These are phyloP conservation scores for Apotomis capreana DNA, from an alignment of 2,888 invertebrate species.

Conservation along the genomic window DNA sequence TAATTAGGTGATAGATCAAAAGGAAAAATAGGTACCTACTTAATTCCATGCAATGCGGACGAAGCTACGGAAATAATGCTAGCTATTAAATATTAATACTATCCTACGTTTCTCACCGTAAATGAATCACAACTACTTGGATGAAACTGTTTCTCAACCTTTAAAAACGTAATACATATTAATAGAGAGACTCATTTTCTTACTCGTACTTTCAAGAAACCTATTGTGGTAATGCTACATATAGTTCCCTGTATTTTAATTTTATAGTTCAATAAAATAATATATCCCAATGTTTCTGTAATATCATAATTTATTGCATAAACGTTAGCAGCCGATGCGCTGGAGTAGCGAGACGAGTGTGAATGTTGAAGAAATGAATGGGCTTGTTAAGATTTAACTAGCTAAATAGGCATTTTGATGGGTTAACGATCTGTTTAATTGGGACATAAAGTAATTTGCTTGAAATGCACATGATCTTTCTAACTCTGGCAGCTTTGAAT, in stretches of 20 bases:
- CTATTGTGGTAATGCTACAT: slow-evolving; percentile 48
- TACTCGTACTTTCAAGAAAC: slow-evolving; percentile 41
- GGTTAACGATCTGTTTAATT: slow-evolving; percentile 41
- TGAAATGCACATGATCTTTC: neutral
- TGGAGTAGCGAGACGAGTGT: slow-evolving; percentile 47
- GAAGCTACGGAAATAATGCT: too few relatives aligned
- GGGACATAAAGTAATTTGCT: neutral
- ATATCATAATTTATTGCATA: slow-evolving; percentile 76
- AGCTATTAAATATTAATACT: too few relatives aligned
- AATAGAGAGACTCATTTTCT: slow-evolving; percentile 15
- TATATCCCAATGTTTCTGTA: slow-evolving; percentile 75
- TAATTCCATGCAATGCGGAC: too few relatives aligned
- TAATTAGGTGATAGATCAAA: too few relatives aligned
- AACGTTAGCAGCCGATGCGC: slow-evolving; percentile 54
- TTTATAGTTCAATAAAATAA: slow-evolving; percentile 76
- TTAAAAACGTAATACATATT: neutral
- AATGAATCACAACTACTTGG: too few relatives aligned
- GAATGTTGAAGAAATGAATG: slow-evolving; percentile 45
- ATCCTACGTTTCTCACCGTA: too few relatives aligned
- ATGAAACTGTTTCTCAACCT: neutral
- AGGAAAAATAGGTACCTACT: too few relatives aligned
- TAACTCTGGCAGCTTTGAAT: neutral
- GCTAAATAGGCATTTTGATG: slow-evolving; percentile 47
- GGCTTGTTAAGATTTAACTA: slow-evolving; percentile 28
- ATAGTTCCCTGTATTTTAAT: slow-evolving; percentile 65